Conservation (phyloP, 1,140 invertebrate species). For the Euglossa dilemma region DNA sequence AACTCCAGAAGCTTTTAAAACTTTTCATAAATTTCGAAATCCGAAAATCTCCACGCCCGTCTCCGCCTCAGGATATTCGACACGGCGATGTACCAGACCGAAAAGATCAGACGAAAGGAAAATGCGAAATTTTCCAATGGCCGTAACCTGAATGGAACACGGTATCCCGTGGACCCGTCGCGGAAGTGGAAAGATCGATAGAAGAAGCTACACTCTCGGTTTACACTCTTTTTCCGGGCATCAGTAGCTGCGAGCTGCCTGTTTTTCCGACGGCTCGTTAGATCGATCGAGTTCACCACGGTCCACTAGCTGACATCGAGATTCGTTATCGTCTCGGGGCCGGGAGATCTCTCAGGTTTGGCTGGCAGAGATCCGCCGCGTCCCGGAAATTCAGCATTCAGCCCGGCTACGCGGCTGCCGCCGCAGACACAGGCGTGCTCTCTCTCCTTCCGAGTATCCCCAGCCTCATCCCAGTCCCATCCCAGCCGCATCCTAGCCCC, state of each 20-base stretch:
- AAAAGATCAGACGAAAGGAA: background rate
- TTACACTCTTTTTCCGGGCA: background rate
- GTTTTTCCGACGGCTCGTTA: conserved; percentile 23
- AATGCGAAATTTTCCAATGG: background rate
- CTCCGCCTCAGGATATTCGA: too few species aligned
- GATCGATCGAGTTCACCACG: conserved; percentile 40
- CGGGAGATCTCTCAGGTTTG: background rate
- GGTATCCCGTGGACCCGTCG: background rate
- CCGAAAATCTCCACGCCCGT: too few species aligned
- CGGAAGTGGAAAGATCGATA: background rate
- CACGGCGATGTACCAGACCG: too few species aligned
- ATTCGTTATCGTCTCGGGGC: conserved; percentile 57
- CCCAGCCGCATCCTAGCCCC: conserved; percentile 47
- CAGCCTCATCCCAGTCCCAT: conserved; percentile 37
- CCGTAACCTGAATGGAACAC: background rate
- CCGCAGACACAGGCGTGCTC: conserved; percentile 49
- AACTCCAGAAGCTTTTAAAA: too few species aligned
- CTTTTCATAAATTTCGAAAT: too few species aligned
- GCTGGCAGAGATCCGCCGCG: conserved; percentile 53
- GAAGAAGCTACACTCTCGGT: background rate
- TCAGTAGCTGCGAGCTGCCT: background rate
- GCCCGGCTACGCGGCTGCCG: conserved; percentile 30
- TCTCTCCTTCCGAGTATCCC: background rate
- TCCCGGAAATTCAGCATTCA: conserved; percentile 60
- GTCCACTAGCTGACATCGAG: conserved; percentile 50